phyloP scores from a whole-genome alignment of 2,113 vertebrate species.

The Spilogale gracilis region DNA sequence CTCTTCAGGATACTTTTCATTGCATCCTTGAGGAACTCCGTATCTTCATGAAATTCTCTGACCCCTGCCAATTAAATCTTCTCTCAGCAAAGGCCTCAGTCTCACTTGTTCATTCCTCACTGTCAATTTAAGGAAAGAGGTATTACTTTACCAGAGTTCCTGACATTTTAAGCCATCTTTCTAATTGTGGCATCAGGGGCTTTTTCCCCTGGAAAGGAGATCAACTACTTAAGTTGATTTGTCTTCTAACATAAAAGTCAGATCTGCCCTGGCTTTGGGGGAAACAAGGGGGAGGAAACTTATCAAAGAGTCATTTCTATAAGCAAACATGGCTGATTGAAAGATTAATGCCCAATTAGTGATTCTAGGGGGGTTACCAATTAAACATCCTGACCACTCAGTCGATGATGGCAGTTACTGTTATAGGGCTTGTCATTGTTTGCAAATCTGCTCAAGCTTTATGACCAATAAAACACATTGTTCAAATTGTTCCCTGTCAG shows the following conservation, averaged over 20 bases:
- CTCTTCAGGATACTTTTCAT: constrained; percentile 37
- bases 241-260: constrained; percentile 25
- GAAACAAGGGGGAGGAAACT: neutral
- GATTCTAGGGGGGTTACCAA: constrained; percentile 40
- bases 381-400: constrained; percentile 9
- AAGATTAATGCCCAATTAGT: constrained; percentile 59
- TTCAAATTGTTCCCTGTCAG: constrained; percentile 62
- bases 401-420: neutral
- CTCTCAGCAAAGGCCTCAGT: constrained; percentile 54
- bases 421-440: constrained; percentile 34
- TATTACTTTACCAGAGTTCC: constrained; percentile 59
- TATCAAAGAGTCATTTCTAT: constrained; percentile 40
- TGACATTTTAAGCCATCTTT: constrained; percentile 65
- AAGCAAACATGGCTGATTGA: constrained; percentile 32
- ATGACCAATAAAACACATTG: constrained; percentile 55
- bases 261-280: neutral
- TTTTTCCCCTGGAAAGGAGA: constrained; percentile 50
- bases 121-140: constrained; percentile 70
- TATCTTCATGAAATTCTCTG: constrained; percentile 45
- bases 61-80: constrained; percentile 73
- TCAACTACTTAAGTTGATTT: constrained; percentile 24
- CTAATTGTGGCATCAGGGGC: constrained; percentile 53
- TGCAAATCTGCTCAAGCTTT: constrained; percentile 67
- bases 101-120: constrained; percentile 60
- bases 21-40: constrained; percentile 38